Conservation (phyloP, 2,888 invertebrate species). For the Aspidiotus rigidus region DNA sequence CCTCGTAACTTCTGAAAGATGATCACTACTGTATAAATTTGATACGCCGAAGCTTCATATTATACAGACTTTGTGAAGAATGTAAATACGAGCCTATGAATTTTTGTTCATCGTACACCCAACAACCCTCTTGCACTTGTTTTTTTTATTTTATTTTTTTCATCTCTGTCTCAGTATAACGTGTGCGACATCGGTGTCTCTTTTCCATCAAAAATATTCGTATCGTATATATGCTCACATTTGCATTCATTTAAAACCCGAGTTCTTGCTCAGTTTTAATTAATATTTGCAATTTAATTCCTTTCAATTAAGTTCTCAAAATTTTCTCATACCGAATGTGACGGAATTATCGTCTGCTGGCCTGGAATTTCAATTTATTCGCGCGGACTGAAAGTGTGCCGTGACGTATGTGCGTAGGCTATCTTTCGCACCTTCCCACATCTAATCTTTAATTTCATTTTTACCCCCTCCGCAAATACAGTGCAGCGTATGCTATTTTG, state of each 20-base stretch:
- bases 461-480: too few relatives aligned
- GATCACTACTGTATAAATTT: too few relatives aligned
- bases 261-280: slow-evolving; percentile 25
- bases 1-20: slow-evolving; percentile 25
- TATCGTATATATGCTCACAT: slow-evolving; percentile 16
- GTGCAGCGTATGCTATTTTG: too few relatives aligned
- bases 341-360: slow-evolving; percentile 32
- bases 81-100: too few relatives aligned
- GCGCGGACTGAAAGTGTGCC: not conserved
- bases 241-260: slow-evolving; percentile 31
- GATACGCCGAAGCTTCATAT: too few relatives aligned
- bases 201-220: too few relatives aligned
- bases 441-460: too few relatives aligned
- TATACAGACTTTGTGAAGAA: too few relatives aligned
- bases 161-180: not conserved
- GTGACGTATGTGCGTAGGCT: too few relatives aligned
- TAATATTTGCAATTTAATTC: slow-evolving; percentile 34
- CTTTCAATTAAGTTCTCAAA: slow-evolving; percentile 32
- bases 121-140: not conserved
- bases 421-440: too few relatives aligned
- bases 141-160: not conserved
- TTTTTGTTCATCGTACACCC: too few relatives aligned
- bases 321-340: slow-evolving; percentile 33
- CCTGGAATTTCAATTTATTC: slow-evolving; percentile 22
- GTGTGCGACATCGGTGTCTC: too few relatives aligned